Base-by-base conservation (phyloP, 2,888 invertebrate species). In the Ctenicera cuprea region DNA sequence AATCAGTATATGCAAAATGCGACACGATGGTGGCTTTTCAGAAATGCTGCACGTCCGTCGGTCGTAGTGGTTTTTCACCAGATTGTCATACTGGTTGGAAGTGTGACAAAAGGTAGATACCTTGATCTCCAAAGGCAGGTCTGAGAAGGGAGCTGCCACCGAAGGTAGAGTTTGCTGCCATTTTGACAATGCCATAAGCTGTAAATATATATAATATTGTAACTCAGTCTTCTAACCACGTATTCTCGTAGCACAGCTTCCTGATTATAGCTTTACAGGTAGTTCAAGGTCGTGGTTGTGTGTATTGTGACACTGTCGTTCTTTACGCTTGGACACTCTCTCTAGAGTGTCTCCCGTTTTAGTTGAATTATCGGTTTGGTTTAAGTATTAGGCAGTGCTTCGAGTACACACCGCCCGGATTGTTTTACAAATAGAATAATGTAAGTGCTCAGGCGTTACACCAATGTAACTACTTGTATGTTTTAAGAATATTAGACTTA, bases 401-500 rank as follows among this genome's bases (percentile, higher is more conserved):
- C 45, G 43, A 57, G 57, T 73, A 73, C 69, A 73, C 69, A 54
- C 45, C 45, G 37, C 50, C 41, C 63, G 63, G 62, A 74, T 74
- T 66, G 74, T 70, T 74, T 74, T 74, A 74, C 67, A 74, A 74
- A 74, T 77, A 79, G 77, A 72, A 73, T 73, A 74, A 74, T 74
- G 66, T 78, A 80, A 80, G 79, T 76, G 80, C 78, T 79, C 79
- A 79, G 79, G 79, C 78, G 78, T 78, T 78, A 79, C 79, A 80
- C 77, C 76, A 77, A 76, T 75, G 74, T 74, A 71, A 75, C 76
- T 78, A 79, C 74, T 74, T 82, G 80, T 81, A 81, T 80, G 80
- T 82, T 77, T 76, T 77, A 84, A 82, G 82, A 77, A 80, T 80
- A 82, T 82, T 84, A 85, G 85, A 86, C 83, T 85, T 86, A 86